Evolutionary conservation across 2,113 vertebrate genomes (phyloP).

Genomic region (Pseudonaja textilis): DNA sequence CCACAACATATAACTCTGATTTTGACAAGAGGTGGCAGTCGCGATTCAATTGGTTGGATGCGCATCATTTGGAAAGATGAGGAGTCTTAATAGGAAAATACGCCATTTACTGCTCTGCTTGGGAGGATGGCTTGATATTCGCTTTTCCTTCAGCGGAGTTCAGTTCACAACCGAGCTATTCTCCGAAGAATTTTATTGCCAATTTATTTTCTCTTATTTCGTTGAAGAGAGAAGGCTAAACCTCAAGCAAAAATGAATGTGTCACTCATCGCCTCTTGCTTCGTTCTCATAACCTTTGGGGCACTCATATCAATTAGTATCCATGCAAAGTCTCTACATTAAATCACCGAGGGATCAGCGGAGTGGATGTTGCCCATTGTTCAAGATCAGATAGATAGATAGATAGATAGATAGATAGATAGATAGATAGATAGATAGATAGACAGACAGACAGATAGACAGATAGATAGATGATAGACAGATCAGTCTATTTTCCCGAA

Average conservation of each 20-base stretch:
- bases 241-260: background rate
- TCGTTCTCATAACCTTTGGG: background rate
- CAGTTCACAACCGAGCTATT: background rate
- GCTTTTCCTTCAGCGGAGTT: background rate
- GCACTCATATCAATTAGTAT: background rate
- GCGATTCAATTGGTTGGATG: conserved; percentile 19
- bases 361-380: background rate
- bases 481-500: background rate
- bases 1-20: conserved; percentile 19
- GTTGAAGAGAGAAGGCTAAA: background rate
- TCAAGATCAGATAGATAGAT: too few species aligned
- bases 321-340: background rate
- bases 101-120: background rate
- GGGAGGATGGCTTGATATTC: background rate
- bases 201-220: background rate
- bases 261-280: background rate
- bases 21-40: conserved; percentile 20
- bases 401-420: too few species aligned
- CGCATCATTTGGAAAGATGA: background rate
- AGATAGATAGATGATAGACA: too few species aligned
- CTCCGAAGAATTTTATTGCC: background rate
- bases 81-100: background rate
- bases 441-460: too few species aligned
- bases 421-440: too few species aligned
- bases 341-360: background rate